These are phyloP conservation scores for Emydoidea blandingii DNA, from an alignment of 2,797 vertebrate genomes.

Conservation along the genomic window DNA sequence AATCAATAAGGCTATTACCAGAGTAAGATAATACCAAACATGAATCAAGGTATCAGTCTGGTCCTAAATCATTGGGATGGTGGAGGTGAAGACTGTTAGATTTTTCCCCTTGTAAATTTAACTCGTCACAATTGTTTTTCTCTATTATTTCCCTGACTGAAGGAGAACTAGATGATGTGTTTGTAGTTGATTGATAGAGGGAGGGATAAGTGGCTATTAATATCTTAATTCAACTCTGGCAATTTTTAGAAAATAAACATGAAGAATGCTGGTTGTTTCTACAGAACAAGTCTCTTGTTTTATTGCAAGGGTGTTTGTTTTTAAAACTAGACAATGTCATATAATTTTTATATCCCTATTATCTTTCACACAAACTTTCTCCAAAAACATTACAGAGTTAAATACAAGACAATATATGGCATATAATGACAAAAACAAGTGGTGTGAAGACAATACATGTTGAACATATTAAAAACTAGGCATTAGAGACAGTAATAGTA, in stretches of 20 bases:
- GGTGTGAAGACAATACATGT: not conserved
- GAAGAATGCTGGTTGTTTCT: slow-evolving; percentile 50
- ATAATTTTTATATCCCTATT: not conserved
- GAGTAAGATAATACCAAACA: not conserved
- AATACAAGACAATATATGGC: not conserved
- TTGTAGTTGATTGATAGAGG: slow-evolving; percentile 58
- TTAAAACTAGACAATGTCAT: not conserved
- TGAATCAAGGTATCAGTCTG: not conserved
- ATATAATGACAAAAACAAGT: not conserved
- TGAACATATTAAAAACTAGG: not conserved
- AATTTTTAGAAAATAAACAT: slow-evolving; percentile 62
- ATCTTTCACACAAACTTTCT: slow-evolving; percentile 27
- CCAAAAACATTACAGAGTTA: not conserved
- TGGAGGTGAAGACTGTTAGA: not conserved
- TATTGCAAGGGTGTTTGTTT: slow-evolving; percentile 52
- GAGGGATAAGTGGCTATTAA: slow-evolving; percentile 56
- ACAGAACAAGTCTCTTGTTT: slow-evolving; percentile 41
- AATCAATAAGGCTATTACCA: not conserved
- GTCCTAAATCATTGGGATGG: not conserved
- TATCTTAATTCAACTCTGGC: slow-evolving; percentile 27
- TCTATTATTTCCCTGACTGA: slow-evolving; percentile 60
- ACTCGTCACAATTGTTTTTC: slow-evolving; percentile 44
- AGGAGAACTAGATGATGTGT: slow-evolving; percentile 71
- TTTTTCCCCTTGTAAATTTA: slow-evolving; percentile 50
- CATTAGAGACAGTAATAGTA: not conserved